Conservation (phyloP, 2,888 invertebrate species). For the Ommatoiulus sabulosus region DNA sequence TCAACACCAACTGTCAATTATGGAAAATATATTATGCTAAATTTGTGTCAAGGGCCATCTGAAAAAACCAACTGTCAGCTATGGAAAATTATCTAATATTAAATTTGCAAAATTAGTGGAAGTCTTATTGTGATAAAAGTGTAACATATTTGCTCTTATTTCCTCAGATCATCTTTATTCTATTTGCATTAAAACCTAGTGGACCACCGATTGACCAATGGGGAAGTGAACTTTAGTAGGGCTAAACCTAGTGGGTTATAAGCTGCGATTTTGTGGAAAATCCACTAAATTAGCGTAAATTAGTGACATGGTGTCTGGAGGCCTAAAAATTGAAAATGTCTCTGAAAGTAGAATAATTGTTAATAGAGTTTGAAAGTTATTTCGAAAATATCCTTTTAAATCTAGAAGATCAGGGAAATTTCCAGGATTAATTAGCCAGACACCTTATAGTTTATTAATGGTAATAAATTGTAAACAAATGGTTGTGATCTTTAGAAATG, state of each 20-base stretch:
- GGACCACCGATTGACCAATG: conserved; percentile 27
- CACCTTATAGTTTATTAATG: neutral
- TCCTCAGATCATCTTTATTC: neutral
- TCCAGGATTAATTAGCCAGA: neutral
- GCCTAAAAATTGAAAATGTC: neutral
- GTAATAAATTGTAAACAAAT: conserved; percentile 16
- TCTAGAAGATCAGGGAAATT: neutral
- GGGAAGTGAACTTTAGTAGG: conserved; percentile 8
- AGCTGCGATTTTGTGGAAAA: neutral
- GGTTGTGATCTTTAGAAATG: conserved; percentile 20
- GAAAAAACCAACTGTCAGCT: too few species aligned
- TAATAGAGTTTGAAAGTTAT: neutral
- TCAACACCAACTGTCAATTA: too few species aligned
- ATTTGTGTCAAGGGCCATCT: too few species aligned
- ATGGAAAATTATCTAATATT: too few species aligned
- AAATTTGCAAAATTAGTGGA: too few species aligned
- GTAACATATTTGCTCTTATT: neutral
- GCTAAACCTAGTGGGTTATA: neutral
- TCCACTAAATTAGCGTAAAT: neutral
- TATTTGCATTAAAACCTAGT: neutral
- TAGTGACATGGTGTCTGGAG: neutral
- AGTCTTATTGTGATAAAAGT: too few species aligned
- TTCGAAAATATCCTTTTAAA: neutral
- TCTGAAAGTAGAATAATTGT: too few species aligned
- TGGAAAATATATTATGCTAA: too few species aligned